phyloP scores from a whole-genome alignment of 1,140 invertebrate genomes.

The Phocides pigmalion region DNA sequence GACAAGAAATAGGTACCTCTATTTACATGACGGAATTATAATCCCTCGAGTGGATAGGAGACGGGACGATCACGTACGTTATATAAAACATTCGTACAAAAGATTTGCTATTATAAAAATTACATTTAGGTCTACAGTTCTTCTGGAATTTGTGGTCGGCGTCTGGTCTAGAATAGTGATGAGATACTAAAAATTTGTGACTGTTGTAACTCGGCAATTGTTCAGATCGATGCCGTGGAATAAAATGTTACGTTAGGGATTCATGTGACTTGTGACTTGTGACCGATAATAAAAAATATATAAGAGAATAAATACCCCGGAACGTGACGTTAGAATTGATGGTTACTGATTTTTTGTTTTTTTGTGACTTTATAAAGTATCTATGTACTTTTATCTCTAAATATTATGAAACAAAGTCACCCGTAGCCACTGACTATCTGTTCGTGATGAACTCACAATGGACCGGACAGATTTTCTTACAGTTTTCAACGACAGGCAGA shows the following conservation, averaged over 20 bases:
- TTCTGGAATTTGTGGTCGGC: conserved; percentile 12
- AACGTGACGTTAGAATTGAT: no score
- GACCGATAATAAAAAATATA: neutral
- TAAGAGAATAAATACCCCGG: no score
- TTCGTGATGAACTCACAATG: no score
- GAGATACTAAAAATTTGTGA: conserved; percentile 8
- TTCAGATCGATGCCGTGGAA: neutral
- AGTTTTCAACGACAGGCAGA: no score
- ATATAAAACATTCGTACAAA: conserved; percentile 24
- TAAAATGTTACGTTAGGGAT: conserved; percentile 6
- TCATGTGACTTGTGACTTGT: neutral
- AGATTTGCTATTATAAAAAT: conserved; percentile 35
- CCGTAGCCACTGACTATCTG: no score
- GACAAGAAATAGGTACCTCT: neutral
- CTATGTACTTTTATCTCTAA: no score
- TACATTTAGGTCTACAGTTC: conserved; percentile 31
- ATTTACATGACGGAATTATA: neutral
- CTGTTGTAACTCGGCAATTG: neutral
- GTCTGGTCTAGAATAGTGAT: conserved; percentile 17
- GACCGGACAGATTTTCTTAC: no score
- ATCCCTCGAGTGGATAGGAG: conserved; percentile 9
- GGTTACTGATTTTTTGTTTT: no score
- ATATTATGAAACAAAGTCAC: no score
- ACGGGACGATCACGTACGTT: conserved; percentile 4
- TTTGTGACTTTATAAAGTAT: no score